Evolutionary conservation across 92 coral and sea anemone species (phyloP), one percentile per base, ranked within the genome.

Genomic region (Parazoanthus atlanticus): DNA sequence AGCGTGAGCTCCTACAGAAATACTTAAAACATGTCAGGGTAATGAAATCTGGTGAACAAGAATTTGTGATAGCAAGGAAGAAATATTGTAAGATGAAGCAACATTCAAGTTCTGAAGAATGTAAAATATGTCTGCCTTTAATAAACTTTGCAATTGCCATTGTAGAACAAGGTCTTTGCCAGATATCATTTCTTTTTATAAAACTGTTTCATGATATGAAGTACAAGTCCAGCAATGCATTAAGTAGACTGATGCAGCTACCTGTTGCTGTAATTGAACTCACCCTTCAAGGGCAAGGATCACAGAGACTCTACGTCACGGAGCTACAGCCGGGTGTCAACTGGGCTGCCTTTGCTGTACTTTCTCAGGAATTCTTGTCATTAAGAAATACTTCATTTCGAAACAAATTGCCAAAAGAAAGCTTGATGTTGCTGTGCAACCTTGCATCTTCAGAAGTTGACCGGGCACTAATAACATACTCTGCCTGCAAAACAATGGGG

Each of bases 361-460:
- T 83, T n/a, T 25, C 72, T 16, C 65, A 89, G 77, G 76, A 28
- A 74, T 82, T 75, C 56, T 34, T 81, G 25, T 41, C 43, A 3
- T 76, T 82, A 70, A 71, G 69, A 61, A 83, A 89, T 58, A 28
- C 26, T 41, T 41, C 47, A 41, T 41, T 41, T 41, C 47, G 3
- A 41, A 41, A 41, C 47, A 36, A 36, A 36, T 8, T 91, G 56
- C 88, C 93, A 78, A 91, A 41, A 70, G 93, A 91, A 34, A 85
- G 88, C 30, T 85, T 91, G 77, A 13, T 38, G 46, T 52, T 88
- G 72, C 49, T 91, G 47, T 91, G 91, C 16, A 88, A 80, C 36
- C 89, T 91, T 38, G 91, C 93, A 54, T 83, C 89, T 11, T 77
- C 93, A 66, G 93, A 91, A 41, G 46, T 21, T 69, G 93, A 91